Conservation (phyloP, 1,140 invertebrate species). For the Berghia stephanieae region DNA sequence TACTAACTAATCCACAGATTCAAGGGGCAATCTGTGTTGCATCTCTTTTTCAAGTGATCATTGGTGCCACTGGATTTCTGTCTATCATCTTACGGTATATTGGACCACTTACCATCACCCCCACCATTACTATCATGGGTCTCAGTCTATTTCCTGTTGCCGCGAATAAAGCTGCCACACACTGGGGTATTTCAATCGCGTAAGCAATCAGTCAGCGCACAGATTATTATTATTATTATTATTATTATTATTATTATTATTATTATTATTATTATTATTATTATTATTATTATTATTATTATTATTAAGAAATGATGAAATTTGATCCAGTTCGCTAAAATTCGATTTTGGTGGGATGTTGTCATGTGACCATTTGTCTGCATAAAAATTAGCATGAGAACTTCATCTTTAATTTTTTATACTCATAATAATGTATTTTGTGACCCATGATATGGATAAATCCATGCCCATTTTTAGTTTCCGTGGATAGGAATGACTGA, state of each 20-base stretch:
- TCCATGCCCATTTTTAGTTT: no score
- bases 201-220: conserved; percentile 10
- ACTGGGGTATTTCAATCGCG: conserved; percentile 25
- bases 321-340: no score
- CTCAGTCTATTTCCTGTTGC: conserved; percentile 74
- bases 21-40: conserved; percentile 54
- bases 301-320: no score
- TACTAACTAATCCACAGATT: no score
- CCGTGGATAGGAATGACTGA: no score
- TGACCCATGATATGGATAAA: no score
- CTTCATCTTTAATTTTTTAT: no score
- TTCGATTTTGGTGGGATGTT: no score
- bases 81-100: conserved; percentile 78
- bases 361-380: no score
- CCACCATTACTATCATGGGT: conserved; percentile 81
- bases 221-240: no score
- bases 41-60: conserved; percentile 45
- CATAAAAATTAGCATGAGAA: no score
- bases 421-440: no score
- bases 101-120: conserved; percentile 82
- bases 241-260: not conserved
- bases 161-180: not conserved
- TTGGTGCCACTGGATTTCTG: conserved; percentile 72
- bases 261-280: not conserved
- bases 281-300: conserved; percentile 16